Base-by-base conservation (phyloP, 2,797 vertebrate genomes). In the Oreortyx pictus region DNA sequence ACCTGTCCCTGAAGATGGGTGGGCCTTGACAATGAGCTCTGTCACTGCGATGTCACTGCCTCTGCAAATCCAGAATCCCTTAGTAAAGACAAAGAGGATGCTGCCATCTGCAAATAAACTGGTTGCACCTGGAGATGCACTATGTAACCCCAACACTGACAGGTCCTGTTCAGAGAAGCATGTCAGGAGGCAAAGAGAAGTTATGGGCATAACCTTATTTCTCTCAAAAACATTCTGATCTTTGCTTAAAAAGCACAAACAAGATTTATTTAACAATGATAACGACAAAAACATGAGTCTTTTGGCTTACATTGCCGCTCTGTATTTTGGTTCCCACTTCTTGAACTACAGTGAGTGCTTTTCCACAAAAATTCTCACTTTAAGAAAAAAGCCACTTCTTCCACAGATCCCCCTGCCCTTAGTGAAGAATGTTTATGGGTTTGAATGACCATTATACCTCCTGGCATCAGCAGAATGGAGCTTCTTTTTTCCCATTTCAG, bases 21-120 rank as follows among this genome's bases (percentile, higher is more conserved):
- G 60, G 23, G 25, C 13, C 35, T 27, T 23, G 35, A 56, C 20
- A 35, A 29, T 0, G 0, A 35, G 37, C 56, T 24, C 18, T 6
- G 0, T 31, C 46, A 11, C 59, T 7, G 25, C 0, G 0, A 2
- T 3, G 7, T 5, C 9, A 11, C 16, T 0, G 0, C 4, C 70
- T 31, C 74, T 71, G 37, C 33, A 90, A 37, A 65, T 11, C 12
- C 57, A 77, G 64, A n/a, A 29, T 44, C 44, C 23, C 62, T 56
- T 24, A 43, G 37, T 25, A 27, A 31, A 81, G 74, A 68, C 33
- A 47, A 64, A 3, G 20, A 50, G 27, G 25, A 35, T 18, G 29
- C 25, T 83, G 39, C 0, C 27, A 54, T 65, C 4, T 3, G 39
- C 17, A 81, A 31, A 43, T 7, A 62, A 56, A 20, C n/a, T 31